Base-by-base conservation (phyloP, 1,140 invertebrate genomes). In the Drosophila erecta region DNA sequence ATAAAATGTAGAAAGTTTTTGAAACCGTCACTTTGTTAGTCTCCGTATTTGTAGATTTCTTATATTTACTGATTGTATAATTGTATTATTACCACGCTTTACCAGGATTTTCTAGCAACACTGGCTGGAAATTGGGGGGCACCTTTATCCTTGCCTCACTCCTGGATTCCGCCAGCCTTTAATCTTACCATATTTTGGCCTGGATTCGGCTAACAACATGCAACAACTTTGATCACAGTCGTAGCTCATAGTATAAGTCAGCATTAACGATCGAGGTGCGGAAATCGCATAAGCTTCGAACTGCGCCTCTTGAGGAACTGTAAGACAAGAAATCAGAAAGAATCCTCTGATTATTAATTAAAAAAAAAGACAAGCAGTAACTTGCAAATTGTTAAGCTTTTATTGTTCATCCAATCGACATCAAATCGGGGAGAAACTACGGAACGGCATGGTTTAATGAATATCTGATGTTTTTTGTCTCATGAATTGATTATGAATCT, bases 251-350 rank as follows among this genome's bases (percentile, higher is more conserved):
- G 20, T 15, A 20, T 15, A 22, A 22, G 30, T 38, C 11, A 27
- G 6, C 24, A 49, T 87, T 35, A 84, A n/a, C 80, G 84, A 54
- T 74, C 64, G 44, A 83, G 41, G 40, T 85, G 76, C 10, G 80
- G 73, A 4, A 87, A 60, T 41, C 83, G 83, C 1, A 80, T 64
- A 4, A 80, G 20, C 38, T 85, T 90, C 10, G 70, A 64, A 15
- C 70, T 59, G 22, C 85, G 85, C 37, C 60, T 46, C 64, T 89
- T 87, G 41, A 87, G 66, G 61, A 89, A 79, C 83, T 87, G 76
- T 11, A 89, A 87, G 27, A 15, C 12, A 20, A 54, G 2, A 47
- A 4, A 30, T 73, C 43, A 49, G 11, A 30, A 30, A 14, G 33
- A 1, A 41, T 12, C 14, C 3, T 22, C 17, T 44, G n/a, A 8